A percentile compares a stretch with the other conserved stretches of the same genome.
These are phyloP conservation scores for Microctonus aethiopoides DNA, from an alignment of 2,888 invertebrate species.

Conservation along the genomic window DNA sequence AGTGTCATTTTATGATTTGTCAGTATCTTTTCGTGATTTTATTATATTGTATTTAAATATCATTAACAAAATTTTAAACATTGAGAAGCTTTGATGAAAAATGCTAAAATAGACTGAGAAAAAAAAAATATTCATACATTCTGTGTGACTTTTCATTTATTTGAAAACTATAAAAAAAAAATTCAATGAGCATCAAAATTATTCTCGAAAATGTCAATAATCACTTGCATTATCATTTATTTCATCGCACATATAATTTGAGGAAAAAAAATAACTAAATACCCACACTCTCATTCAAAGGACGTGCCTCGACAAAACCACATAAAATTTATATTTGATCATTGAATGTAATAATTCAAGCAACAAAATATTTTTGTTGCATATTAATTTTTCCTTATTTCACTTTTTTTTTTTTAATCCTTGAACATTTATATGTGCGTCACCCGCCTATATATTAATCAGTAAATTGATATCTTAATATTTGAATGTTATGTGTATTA, in stretches of 20 bases:
- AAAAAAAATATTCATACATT: background rate
- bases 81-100: background rate
- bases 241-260: background rate
- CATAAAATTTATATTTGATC: slow-evolving; percentile 60
- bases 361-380: slow-evolving; percentile 51
- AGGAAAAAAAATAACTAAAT: slow-evolving; percentile 32
- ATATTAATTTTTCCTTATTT: slow-evolving; percentile 42
- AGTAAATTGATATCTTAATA: slow-evolving; percentile 43
- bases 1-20: slow-evolving; percentile 7
- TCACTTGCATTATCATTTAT: background rate
- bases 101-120: background rate
- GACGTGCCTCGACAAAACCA: slow-evolving; percentile 58
- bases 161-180: too few species aligned
- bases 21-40: background rate
- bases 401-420: slow-evolving; percentile 39
- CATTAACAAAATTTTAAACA: background rate
- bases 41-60: background rate
- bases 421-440: slow-evolving; percentile 42
- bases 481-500: too few species aligned
- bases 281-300: slow-evolving; percentile 55
- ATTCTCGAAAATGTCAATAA: background rate
- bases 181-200: background rate
- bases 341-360: slow-evolving; percentile 57
- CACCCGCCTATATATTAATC: slow-evolving; percentile 41
- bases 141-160: too few species aligned